These are phyloP conservation scores for Gymnobelideus leadbeateri DNA, from an alignment of 2,113 vertebrate species.

Conservation along the genomic window DNA sequence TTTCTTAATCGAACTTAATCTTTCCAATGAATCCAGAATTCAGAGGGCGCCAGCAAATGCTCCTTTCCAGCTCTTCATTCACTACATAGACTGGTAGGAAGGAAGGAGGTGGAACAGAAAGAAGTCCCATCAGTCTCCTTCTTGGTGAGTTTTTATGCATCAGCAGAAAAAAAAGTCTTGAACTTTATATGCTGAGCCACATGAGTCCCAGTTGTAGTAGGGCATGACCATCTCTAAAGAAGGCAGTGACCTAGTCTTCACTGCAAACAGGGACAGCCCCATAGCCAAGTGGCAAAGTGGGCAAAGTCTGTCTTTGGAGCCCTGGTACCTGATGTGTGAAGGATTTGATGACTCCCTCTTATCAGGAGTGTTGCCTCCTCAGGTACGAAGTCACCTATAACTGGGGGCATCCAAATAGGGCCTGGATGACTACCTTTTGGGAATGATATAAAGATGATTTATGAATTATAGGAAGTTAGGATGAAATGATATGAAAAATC, in stretches of 20 bases:
- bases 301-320: background rate
- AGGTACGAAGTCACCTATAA: background rate
- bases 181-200: background rate
- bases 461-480: background rate
- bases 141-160: background rate
- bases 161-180: background rate
- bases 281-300: background rate
- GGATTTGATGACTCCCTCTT: background rate
- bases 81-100: constrained; percentile 7
- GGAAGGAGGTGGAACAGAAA: background rate
- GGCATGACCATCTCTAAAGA: background rate
- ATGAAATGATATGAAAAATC: background rate
- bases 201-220: background rate
- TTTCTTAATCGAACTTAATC: constrained; percentile 90
- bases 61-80: constrained; percentile 63
- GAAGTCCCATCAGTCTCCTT: background rate
- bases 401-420: background rate
- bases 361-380: background rate
- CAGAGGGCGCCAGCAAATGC: constrained; percentile 86
- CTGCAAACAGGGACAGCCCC: background rate
- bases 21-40: constrained; percentile 88
- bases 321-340: background rate
- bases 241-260: background rate
- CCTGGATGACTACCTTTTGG: background rate
- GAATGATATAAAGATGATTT: background rate